Conservation (phyloP, 2,113 vertebrate species). For the Myiozetetes cayanensis region DNA sequence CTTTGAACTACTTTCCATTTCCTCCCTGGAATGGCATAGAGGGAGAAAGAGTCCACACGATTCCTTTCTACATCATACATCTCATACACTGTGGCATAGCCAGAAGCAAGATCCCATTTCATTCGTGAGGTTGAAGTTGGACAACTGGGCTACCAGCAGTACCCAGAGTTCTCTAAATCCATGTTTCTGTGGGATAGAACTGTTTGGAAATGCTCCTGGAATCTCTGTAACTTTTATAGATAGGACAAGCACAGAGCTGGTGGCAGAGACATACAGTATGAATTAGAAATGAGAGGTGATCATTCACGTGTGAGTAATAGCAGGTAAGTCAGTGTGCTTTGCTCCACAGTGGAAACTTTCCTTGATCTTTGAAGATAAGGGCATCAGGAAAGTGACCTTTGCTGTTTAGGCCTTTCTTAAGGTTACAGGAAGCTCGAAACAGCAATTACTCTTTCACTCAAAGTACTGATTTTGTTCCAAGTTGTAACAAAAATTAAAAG, state of each 20-base stretch:
- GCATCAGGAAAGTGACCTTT: not conserved
- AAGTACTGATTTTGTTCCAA: not conserved
- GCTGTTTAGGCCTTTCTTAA: not conserved
- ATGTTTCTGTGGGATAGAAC: not conserved
- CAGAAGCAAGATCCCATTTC: not conserved
- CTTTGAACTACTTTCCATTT: not conserved
- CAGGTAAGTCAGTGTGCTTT: not conserved
- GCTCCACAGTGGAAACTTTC: not conserved
- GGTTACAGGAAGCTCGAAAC: not conserved
- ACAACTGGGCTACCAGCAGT: not conserved
- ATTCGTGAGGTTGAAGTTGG: not conserved
- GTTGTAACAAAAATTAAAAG: accelerated
- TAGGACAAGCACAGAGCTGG: not conserved
- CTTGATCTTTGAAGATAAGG: not conserved
- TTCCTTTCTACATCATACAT: accelerated
- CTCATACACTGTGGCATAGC: not conserved
- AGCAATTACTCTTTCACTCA: not conserved
- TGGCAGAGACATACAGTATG: not conserved
- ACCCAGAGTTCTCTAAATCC: not conserved
- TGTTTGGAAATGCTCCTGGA: not conserved
- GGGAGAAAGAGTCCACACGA: not conserved
- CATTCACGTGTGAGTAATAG: not conserved
- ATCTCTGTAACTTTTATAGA: not conserved
- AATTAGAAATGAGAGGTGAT: not conserved
- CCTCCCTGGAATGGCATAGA: not conserved